phyloP scores from a whole-genome alignment of 2,797 vertebrate genomes.

The Chaetodon trifasciatus region DNA sequence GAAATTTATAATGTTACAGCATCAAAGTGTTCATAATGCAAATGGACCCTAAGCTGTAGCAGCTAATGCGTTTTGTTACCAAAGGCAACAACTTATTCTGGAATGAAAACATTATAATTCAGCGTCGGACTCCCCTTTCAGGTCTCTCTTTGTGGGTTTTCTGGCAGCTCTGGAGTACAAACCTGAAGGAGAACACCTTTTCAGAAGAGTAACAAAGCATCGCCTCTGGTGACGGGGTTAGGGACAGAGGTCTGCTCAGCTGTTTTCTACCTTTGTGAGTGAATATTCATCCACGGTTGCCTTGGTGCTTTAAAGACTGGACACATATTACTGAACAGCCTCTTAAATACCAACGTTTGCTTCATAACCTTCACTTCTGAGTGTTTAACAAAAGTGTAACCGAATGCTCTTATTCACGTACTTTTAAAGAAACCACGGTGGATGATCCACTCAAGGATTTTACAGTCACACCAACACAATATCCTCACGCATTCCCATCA shows the following conservation, averaged over 20 bases:
- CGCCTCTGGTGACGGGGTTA: too few relatives aligned
- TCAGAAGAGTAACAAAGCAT: too few relatives aligned
- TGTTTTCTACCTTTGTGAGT: background rate
- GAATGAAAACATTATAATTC: slow-evolving; percentile 51
- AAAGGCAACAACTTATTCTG: slow-evolving; percentile 48
- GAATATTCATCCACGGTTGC: background rate
- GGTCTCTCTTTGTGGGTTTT: background rate
- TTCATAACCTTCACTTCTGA: background rate
- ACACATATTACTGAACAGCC: background rate
- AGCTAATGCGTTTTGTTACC: slow-evolving; percentile 65
- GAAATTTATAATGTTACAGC: slow-evolving; percentile 55
- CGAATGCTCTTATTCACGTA: background rate
- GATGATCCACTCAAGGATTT: background rate
- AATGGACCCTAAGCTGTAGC: slow-evolving; percentile 56
- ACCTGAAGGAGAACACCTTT: too few relatives aligned
- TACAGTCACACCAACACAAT: background rate
- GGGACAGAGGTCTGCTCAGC: too few relatives aligned
- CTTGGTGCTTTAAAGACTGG: background rate
- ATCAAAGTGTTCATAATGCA: slow-evolving; percentile 54
- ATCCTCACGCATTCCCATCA: background rate
- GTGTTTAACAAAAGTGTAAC: background rate
- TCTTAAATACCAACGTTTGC: background rate
- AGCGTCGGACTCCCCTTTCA: slow-evolving; percentile 9
- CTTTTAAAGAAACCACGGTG: background rate
- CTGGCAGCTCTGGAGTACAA: background rate